Evolutionary conservation across 2,797 vertebrate species (phyloP).

Genomic region (Rhinogobio ventralis): DNA sequence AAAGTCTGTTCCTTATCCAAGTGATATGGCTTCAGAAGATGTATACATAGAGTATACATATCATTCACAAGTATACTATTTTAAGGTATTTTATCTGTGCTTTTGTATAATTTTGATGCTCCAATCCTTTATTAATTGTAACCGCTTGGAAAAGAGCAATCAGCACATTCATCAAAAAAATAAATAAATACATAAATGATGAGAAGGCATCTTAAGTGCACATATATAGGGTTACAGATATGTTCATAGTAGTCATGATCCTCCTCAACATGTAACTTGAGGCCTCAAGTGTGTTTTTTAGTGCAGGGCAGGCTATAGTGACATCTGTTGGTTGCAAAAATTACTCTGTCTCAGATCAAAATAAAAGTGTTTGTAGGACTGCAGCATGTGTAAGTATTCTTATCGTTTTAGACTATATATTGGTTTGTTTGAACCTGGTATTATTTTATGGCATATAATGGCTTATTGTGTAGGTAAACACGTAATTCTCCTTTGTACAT

Average conservation of each 20-base stretch:
- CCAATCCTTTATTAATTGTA: not conserved
- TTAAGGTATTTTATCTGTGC: not conserved
- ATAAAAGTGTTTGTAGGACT: not conserved
- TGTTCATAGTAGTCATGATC: constrained; percentile 28
- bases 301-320: constrained; percentile 11
- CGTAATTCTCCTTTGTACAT: not conserved
- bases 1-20: not conserved
- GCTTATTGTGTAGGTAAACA: not conserved
- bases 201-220: not conserved
- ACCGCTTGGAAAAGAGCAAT: not conserved
- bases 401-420: not conserved
- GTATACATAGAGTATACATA: not conserved
- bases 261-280: constrained; percentile 34
- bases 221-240: constrained; percentile 32
- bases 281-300: constrained; percentile 26
- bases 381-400: not conserved
- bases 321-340: constrained; percentile 50
- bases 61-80: not conserved
- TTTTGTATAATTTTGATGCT: not conserved
- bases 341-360: constrained; percentile 29
- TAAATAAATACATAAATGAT: not conserved
- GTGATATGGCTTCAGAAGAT: not conserved
- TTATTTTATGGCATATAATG: not conserved
- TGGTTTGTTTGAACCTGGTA: not conserved
- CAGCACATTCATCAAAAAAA: too few relatives aligned